Percentiles rank a stretch among this genome's conserved stretches.
phyloP scores from a whole-genome alignment of 2,888 invertebrate species.

The Tiliacea citrago region DNA sequence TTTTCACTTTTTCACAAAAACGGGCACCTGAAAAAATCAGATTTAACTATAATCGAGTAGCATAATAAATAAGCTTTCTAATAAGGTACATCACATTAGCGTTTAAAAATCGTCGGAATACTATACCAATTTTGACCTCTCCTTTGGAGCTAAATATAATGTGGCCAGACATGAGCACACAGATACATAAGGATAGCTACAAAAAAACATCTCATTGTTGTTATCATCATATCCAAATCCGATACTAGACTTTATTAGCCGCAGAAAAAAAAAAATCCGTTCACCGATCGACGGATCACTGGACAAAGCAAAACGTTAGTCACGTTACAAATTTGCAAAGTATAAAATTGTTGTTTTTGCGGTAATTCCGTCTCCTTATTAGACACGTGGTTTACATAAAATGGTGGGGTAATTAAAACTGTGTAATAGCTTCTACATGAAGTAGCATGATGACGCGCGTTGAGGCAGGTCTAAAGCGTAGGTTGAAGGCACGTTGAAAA shows the following conservation, averaged over 20 bases:
- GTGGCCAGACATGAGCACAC: conserved; percentile 4
- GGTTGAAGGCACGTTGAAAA: conserved; percentile 51
- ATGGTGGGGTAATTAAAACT: conserved; percentile 7
- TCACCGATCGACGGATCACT: neutral
- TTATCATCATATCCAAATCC: conserved; percentile 2
- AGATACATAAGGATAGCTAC: neutral
- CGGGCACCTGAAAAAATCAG: too few species aligned
- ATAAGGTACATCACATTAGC: too few species aligned
- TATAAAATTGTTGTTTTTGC: conserved; percentile 10
- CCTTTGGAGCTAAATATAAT: too few species aligned
- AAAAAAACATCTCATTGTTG: neutral
- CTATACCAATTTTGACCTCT: too few species aligned
- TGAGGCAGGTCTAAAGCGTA: conserved; percentile 66
- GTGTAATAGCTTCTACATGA: neutral
- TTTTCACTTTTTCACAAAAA: too few species aligned
- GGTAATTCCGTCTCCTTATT: conserved; percentile 8
- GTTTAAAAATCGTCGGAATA: too few species aligned
- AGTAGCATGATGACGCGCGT: conserved; percentile 56
- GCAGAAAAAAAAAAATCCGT: neutral
- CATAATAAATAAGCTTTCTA: too few species aligned
- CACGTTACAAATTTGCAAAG: conserved; percentile 17
- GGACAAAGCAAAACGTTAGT: conserved; percentile 19
- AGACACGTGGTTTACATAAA: conserved; percentile 37
- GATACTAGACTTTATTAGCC: neutral
- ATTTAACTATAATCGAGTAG: too few species aligned